phyloP scores from a whole-genome alignment of 2,888 invertebrate species.

The Xanthia icteritia region DNA sequence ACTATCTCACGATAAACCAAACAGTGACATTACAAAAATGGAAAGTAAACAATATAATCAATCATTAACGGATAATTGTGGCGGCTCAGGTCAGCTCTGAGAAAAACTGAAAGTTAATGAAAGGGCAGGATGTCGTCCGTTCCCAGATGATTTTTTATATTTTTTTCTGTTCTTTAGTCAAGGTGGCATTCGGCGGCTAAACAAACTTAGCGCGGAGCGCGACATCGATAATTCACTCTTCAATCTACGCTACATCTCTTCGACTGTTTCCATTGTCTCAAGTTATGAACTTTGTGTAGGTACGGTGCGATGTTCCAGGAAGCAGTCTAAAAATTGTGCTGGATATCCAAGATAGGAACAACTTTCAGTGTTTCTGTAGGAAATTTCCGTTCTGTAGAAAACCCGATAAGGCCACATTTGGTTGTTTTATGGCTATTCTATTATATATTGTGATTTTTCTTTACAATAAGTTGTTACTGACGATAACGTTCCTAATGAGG shows the following conservation, averaged over 20 bases:
- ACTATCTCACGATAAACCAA: slow-evolving; percentile 75
- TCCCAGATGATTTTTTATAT: slow-evolving; percentile 78
- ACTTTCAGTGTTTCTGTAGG: background rate
- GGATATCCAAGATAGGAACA: background rate
- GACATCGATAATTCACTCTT: slow-evolving; percentile 88
- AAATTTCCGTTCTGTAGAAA: background rate
- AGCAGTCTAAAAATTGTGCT: background rate
- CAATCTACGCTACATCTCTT: slow-evolving; percentile 79
- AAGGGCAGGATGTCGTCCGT: slow-evolving; percentile 83
- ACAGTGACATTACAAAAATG: slow-evolving; percentile 82
- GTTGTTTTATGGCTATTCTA: background rate
- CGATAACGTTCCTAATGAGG: background rate
- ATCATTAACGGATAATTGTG: slow-evolving; percentile 86
- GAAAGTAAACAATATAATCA: slow-evolving; percentile 87
- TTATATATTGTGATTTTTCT: background rate
- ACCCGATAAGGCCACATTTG: too few species aligned
- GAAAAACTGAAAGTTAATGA: slow-evolving; percentile 83
- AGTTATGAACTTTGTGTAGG: background rate
- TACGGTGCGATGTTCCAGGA: background rate
- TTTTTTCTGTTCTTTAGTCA: slow-evolving; percentile 77
- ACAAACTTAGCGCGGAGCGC: slow-evolving; percentile 86
- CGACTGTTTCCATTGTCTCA: slow-evolving; percentile 78
- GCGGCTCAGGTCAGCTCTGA: slow-evolving; percentile 67
- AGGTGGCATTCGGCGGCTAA: slow-evolving; percentile 81
- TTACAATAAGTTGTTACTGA: background rate